A percentile compares a stretch with the other conserved stretches of the same genome.
Evolutionary conservation across 2,113 vertebrate species (phyloP).

Genomic region (Protomyctophum bolini): DNA sequence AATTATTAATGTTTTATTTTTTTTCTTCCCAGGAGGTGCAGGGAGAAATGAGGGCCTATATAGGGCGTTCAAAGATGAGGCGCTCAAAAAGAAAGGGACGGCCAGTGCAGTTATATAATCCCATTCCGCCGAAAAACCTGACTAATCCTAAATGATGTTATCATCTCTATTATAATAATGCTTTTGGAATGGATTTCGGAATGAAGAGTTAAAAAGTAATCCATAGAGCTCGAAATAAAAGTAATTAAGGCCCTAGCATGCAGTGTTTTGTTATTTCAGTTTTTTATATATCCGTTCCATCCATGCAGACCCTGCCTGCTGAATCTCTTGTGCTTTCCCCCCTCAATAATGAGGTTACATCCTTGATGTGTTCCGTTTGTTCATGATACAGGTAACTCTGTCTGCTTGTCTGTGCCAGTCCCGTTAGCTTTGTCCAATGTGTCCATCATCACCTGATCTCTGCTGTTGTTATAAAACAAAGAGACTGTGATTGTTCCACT

Average conservation of each 20-base stretch:
- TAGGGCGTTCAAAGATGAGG: slow-evolving; percentile 19
- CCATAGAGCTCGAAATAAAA: no score
- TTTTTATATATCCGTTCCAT: no score
- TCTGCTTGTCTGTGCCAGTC: slow-evolving; percentile 33
- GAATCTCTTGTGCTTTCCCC: not conserved
- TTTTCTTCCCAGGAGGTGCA: slow-evolving; percentile 35
- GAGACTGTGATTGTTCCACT: slow-evolving; percentile 58
- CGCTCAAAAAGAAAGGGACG: slow-evolving; percentile 44
- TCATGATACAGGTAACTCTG: slow-evolving; percentile 45
- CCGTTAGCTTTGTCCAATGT: not conserved
- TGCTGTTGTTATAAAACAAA: slow-evolving; percentile 45
- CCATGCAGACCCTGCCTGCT: no score
- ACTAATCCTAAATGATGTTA: slow-evolving; percentile 45
- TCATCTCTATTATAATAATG: not conserved
- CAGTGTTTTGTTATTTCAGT: no score
- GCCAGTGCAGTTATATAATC: slow-evolving; percentile 62
- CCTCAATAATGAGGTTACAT: not conserved
- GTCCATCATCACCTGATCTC: slow-evolving; percentile 37
- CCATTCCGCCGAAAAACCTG: slow-evolving; percentile 49
- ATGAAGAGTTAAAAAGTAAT: no score
- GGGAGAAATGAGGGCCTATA: slow-evolving; percentile 28
- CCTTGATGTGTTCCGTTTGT: not conserved
- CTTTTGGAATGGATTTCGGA: no score
- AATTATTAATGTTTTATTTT: slow-evolving; percentile 68
- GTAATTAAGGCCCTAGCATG: no score